Base-by-base conservation (phyloP, 2,113 vertebrate genomes). In the Bufo gargarizans region DNA sequence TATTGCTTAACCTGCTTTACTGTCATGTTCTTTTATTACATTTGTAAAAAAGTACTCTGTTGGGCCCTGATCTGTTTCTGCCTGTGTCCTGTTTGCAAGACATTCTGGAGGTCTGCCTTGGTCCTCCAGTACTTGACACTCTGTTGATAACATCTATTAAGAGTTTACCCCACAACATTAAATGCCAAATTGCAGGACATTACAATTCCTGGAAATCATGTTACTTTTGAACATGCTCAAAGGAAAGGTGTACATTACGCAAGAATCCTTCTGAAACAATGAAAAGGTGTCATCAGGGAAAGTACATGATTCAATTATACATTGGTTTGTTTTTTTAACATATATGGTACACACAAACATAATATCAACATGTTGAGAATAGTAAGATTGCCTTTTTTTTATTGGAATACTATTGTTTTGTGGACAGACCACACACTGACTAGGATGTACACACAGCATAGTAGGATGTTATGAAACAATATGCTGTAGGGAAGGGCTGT, bases 391-490 rank as follows among this genome's bases (percentile, higher is more conserved):
- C 33, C 2, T 6, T 11, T 5, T 50, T 13, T 43, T 82, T 82
- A 83, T 13, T 47, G 67, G 19, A 53, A n/a, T 69, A 6, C 5
- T 4, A 83, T 83, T 83, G 81, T 83, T 82, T 53, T 22, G 20
- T 83, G 47, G 17, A 53, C 7, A 69, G 81, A 83, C 61, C 81
- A 53, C 81, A 83, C 61, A 53, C 81, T 83, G 81, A 3, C 59
- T 67, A 83, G 81, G 63, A 67, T 83, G 45, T 83, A 33, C 45
- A 67, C 19, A 33, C 22, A 69, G 5, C 11, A 69, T 67, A 22
- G 61, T 83, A n/a, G 11, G 61, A 82, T 7, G 7, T 80, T 33
- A 43, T 80, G 33, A 59, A 13, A 59, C 53, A 59, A 59, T 45
- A 9, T 82, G 22, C 22, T 47, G 56, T 17, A 82, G 80, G 80